A percentile compares a stretch with the other conserved stretches of the same genome.
These are phyloP conservation scores for Metacarcinus magister DNA, from an alignment of 2,888 invertebrate genomes.

Conservation along the genomic window DNA sequence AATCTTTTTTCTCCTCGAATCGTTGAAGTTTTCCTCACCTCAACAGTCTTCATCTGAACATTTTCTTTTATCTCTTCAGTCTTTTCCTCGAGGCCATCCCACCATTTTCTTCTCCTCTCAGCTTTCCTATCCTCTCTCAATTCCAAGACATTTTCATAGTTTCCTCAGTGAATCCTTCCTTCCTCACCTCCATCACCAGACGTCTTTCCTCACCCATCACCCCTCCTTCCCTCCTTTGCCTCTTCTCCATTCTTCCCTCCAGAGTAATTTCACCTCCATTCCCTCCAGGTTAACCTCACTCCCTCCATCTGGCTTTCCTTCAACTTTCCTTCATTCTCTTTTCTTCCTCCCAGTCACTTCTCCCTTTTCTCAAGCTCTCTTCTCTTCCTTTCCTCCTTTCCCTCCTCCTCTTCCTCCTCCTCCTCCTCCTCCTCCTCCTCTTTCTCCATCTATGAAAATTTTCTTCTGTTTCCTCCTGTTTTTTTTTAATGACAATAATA, in stretches of 20 bases:
- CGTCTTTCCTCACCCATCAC: neutral
- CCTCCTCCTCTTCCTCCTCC: neutral
- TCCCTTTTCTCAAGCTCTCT: neutral
- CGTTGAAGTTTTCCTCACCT: neutral
- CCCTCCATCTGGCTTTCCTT: constrained; percentile 19
- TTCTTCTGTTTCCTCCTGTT: too few species aligned
- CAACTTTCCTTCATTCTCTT: neutral
- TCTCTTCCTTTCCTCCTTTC: neutral
- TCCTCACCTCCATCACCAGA: neutral
- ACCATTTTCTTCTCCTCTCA: neutral
- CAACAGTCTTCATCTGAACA: neutral
- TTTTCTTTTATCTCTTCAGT: neutral
- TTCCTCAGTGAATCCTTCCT: neutral
- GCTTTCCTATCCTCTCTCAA: neutral
- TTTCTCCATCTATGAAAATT: neutral
- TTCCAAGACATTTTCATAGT: neutral
- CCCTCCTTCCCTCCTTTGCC: constrained; percentile 40
- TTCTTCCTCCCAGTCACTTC: neutral
- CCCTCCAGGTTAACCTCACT: neutral
- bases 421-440: neutral
- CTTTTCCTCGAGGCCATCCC: neutral
- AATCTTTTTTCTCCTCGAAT: neutral
- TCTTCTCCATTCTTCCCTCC: constrained; percentile 40
- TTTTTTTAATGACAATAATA: neutral
- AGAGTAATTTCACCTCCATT: constrained; percentile 8